Conservation (phyloP, 2,113 vertebrate species). For the Setophaga coronata region DNA sequence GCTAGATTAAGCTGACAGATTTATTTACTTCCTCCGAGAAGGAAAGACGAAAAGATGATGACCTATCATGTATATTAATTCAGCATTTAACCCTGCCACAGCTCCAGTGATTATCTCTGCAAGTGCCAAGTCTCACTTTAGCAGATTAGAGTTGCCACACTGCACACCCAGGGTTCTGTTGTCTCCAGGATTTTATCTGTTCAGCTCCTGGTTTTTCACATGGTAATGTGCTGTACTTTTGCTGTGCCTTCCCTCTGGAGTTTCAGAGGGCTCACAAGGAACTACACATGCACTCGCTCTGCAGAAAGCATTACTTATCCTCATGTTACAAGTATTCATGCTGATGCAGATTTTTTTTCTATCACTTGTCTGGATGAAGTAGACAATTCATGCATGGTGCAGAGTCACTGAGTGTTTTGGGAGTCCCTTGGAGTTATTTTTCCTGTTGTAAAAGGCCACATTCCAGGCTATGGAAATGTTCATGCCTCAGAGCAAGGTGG, state of each 20-base stretch:
- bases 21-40: conserved; percentile 47
- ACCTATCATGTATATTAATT: conserved; percentile 22
- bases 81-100: conserved; percentile 11
- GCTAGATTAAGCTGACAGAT: conserved; percentile 51
- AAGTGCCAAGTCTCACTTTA: neutral
- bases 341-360: neutral
- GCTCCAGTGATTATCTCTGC: neutral
- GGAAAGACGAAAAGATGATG: neutral
- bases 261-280: neutral
- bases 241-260: neutral
- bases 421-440: neutral
- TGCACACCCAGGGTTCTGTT: neutral
- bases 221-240: neutral
- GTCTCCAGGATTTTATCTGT: neutral
- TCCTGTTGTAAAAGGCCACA: neutral
- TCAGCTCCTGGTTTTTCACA: neutral
- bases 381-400: neutral
- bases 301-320: neutral
- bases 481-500: neutral
- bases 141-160: neutral
- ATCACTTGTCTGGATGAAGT: neutral
- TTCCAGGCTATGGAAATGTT: neutral
- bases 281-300: neutral
- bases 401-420: neutral
- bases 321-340: neutral